Conservation (phyloP, 2,888 invertebrate species). For the Danaus chrysippus region DNA sequence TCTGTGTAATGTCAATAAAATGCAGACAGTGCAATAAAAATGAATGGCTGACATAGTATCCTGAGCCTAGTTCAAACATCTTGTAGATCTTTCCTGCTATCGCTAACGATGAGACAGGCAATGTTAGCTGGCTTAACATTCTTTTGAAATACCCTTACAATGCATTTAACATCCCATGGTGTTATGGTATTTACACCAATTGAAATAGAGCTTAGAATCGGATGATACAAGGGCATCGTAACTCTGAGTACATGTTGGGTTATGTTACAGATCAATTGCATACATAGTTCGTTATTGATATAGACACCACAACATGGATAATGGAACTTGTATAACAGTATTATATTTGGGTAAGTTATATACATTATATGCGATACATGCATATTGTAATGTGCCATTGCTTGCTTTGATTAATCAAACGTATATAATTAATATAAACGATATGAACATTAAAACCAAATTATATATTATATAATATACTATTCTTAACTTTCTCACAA, state of each 20-base stretch:
- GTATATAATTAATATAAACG: constrained; percentile 11
- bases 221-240: constrained; percentile 11
- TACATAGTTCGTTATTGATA: constrained; percentile 22
- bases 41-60: constrained; percentile 14
- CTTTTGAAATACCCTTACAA: constrained; percentile 16
- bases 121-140: constrained; percentile 23
- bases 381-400: too few species aligned
- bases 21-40: constrained; percentile 7
- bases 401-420: constrained; percentile 1
- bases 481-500: not conserved
- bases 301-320: not conserved
- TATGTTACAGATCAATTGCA: constrained; percentile 27
- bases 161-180: not conserved
- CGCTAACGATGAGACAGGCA: constrained; percentile 21
- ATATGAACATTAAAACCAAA: constrained; percentile 11
- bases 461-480: not conserved
- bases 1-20: constrained; percentile 5
- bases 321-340: too few species aligned
- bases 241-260: constrained; percentile 24
- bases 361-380: too few species aligned
- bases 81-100: constrained; percentile 15
- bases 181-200: not conserved
- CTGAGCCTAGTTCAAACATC: constrained; percentile 11
- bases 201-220: constrained; percentile 8
- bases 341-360: too few species aligned